phyloP scores from a whole-genome alignment of 2,113 vertebrate genomes.

The Phaethornis superciliosus region DNA sequence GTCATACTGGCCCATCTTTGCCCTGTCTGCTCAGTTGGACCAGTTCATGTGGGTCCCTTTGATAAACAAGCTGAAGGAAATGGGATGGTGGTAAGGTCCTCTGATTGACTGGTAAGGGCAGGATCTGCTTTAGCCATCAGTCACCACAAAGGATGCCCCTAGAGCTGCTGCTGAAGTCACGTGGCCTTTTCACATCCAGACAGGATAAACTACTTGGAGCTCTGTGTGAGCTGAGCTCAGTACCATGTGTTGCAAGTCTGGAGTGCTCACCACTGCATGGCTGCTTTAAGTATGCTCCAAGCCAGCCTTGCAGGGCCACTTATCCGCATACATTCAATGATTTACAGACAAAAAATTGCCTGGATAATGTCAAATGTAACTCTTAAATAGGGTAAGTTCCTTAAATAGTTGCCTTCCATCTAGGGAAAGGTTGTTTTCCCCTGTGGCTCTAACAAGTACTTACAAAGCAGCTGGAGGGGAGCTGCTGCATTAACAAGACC shows the following conservation, averaged over 20 bases:
- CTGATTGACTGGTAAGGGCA: accelerated
- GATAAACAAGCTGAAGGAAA: neutral
- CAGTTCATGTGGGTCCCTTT: neutral
- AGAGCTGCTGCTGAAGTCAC: neutral
- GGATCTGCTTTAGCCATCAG: neutral
- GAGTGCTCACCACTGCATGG: neutral
- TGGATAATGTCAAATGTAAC: neutral
- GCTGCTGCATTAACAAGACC: neutral
- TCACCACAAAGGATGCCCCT: neutral
- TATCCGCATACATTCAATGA: neutral
- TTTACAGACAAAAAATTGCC: neutral
- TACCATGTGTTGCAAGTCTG: accelerated
- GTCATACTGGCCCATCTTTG: neutral
- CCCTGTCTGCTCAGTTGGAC: neutral
- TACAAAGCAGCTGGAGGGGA: neutral
- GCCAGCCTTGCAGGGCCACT: neutral
- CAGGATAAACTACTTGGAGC: neutral
- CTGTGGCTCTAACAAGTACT: neutral
- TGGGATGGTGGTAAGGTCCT: neutral
- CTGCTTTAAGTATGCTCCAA: neutral
- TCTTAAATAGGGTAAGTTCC: neutral
- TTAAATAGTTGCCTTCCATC: neutral
- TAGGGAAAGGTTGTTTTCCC: neutral
- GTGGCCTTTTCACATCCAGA: neutral
- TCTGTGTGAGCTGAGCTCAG: accelerated